Evolutionary conservation across 2,888 invertebrate genomes (phyloP).

Genomic region (Protonemura montana): DNA sequence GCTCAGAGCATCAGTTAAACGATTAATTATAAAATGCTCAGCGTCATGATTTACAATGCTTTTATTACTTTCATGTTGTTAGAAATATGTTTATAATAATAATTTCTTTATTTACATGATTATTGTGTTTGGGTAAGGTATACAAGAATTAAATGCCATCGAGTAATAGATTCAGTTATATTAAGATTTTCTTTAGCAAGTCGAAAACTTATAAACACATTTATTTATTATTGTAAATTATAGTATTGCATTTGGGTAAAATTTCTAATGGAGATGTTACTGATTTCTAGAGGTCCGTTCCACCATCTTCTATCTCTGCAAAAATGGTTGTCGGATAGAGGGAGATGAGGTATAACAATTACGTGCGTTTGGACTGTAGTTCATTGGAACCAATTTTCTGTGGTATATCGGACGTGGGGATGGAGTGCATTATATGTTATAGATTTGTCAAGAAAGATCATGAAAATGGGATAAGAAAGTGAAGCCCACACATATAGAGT

Average conservation of each 20-base stretch:
- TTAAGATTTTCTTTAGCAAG: constrained; percentile 34
- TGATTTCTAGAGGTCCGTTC: background rate
- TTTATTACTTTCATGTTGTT: background rate
- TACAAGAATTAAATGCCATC: constrained; percentile 38
- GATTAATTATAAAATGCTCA: background rate
- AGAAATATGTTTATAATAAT: constrained; percentile 21
- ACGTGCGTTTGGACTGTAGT: background rate
- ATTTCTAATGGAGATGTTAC: background rate
- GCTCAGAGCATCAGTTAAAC: background rate
- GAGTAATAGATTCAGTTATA: constrained; percentile 36
- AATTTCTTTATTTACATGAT: constrained; percentile 24
- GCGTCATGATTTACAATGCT: background rate
- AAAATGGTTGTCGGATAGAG: background rate
- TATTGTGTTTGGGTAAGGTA: constrained; percentile 29
- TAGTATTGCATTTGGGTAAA: background rate
- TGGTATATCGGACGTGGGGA: background rate
- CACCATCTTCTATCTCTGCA: background rate
- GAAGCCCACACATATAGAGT: constrained; percentile 7
- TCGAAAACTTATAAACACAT: constrained; percentile 37
- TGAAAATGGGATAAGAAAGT: background rate
- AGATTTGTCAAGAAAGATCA: background rate
- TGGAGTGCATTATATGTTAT: background rate
- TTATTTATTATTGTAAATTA: constrained; percentile 24
- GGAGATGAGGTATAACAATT: background rate
- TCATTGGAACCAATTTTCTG: too few species aligned